Evolutionary conservation across 2,797 vertebrate genomes (phyloP).

Genomic region (Mallotus villosus): DNA sequence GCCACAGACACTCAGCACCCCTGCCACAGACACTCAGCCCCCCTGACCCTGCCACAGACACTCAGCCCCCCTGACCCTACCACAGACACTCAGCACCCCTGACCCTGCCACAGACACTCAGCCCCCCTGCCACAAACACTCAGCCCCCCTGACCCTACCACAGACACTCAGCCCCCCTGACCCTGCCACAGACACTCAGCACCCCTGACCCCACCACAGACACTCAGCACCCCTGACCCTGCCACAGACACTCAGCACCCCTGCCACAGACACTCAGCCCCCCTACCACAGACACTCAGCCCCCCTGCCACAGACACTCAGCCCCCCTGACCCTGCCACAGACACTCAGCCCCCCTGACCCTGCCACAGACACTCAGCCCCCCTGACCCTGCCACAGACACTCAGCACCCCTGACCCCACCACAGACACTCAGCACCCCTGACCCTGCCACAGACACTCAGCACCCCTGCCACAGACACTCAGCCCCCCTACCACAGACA

Average conservation of each 20-base stretch:
- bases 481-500: constrained; percentile 34
- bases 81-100: not conserved
- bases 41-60: not conserved
- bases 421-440: constrained; percentile 39
- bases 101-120: no score
- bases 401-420: no score
- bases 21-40: constrained; percentile 43
- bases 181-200: constrained; percentile 40
- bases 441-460: no score
- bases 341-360: constrained; percentile 30
- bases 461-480: constrained; percentile 1
- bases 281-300: not conserved
- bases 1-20: not conserved
- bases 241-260: not conserved
- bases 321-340: constrained; percentile 55
- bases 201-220: no score
- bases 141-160: not conserved
- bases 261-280: constrained; percentile 43
- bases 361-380: not conserved
- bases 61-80: not conserved
- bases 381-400: no score
- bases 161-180: not conserved
- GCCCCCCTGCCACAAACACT: constrained; percentile 56
- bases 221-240: no score
- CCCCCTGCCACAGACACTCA: no score